Evolutionary conservation across 1,140 invertebrate species (phyloP).

Genomic region (Trinorchestia longiramus): DNA sequence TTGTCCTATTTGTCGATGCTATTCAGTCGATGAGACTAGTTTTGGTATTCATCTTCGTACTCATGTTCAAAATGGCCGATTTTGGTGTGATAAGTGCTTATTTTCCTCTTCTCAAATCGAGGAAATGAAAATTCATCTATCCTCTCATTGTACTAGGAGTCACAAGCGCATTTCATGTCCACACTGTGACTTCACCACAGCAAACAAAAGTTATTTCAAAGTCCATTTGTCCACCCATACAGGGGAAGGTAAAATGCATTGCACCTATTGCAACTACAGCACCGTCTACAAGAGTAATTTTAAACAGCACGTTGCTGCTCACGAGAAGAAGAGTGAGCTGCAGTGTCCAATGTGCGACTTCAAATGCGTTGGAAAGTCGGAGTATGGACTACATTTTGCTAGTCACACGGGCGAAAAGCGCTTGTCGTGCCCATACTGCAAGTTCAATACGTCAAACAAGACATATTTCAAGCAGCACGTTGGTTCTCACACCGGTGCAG

Average conservation of each 20-base stretch:
- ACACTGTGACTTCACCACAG: slow-evolving; percentile 30
- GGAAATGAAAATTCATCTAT: slow-evolving; percentile 50
- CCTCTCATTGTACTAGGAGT: slow-evolving; percentile 23
- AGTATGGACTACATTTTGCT: slow-evolving; percentile 37
- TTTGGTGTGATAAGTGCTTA: slow-evolving; percentile 31
- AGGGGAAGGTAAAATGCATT: slow-evolving; percentile 27
- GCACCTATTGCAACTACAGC: slow-evolving; percentile 32
- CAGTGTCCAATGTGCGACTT: slow-evolving; percentile 46
- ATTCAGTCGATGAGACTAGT: slow-evolving; percentile 21
- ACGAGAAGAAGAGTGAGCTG: slow-evolving; percentile 42
- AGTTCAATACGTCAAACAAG: slow-evolving; percentile 47
- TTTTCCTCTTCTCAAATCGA: slow-evolving; percentile 18
- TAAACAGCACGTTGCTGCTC: slow-evolving; percentile 36
- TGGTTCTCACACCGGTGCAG: slow-evolving; percentile 48
- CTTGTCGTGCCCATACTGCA: slow-evolving; percentile 14
- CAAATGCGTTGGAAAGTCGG: slow-evolving; percentile 29
- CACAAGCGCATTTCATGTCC: slow-evolving; percentile 47
- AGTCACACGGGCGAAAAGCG: slow-evolving; percentile 38
- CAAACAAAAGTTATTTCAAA: slow-evolving; percentile 43
- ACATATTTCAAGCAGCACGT: slow-evolving; percentile 49
- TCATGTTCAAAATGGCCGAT: slow-evolving; percentile 18
- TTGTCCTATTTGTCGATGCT: slow-evolving; percentile 44
- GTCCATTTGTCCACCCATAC: slow-evolving; percentile 42
- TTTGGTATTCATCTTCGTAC: neutral
- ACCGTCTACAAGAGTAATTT: slow-evolving; percentile 48